phyloP scores from a whole-genome alignment of 2,797 vertebrate genomes.

The Kryptolebias ocellatus region DNA sequence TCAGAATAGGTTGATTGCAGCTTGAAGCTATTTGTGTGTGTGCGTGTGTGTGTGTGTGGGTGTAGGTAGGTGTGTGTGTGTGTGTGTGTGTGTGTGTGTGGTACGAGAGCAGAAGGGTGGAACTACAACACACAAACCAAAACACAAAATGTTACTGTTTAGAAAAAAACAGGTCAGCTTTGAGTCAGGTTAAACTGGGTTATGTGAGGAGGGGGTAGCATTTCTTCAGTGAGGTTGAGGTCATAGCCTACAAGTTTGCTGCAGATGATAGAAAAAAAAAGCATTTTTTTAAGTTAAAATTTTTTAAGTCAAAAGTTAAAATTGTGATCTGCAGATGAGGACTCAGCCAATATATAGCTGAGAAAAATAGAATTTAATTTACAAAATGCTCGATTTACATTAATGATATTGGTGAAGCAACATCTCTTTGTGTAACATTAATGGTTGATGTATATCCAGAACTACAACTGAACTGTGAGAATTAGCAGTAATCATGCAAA shows the following conservation, averaged over 20 bases:
- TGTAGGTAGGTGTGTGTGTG: not conserved
- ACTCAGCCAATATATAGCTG: too few species aligned
- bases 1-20: not conserved
- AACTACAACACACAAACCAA: not conserved
- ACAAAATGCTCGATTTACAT: too few species aligned
- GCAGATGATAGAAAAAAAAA: not conserved
- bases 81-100: not conserved
- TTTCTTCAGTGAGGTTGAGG: not conserved
- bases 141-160: not conserved
- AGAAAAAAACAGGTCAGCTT: not conserved
- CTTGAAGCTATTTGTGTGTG: not conserved
- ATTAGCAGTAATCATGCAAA: too few species aligned
- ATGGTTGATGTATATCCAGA: too few species aligned
- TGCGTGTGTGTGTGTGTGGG: not conserved
- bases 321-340: too few species aligned
- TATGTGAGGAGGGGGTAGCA: not conserved
- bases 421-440: too few species aligned
- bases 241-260: not conserved
- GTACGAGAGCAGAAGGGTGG: not conserved
- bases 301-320: too few species aligned
- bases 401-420: too few species aligned
- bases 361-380: too few species aligned
- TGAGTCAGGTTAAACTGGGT: not conserved
- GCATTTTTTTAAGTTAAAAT: too few species aligned
- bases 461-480: too few species aligned